Evolutionary conservation across 2,113 vertebrate species (phyloP).

Genomic region (Apteryx owenii): DNA sequence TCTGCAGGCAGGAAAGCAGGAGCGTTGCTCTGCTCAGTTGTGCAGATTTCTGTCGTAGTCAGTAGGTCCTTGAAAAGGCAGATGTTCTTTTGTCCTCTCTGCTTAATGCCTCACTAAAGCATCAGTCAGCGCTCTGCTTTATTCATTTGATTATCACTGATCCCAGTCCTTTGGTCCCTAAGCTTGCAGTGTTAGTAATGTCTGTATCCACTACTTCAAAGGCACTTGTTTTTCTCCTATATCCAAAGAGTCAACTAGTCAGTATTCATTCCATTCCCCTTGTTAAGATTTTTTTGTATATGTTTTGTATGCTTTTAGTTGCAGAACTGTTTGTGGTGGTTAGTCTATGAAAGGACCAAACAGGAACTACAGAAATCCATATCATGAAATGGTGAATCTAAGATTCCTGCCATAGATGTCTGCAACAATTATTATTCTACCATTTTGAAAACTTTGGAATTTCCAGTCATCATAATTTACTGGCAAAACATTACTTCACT

Average conservation of each 20-base stretch:
- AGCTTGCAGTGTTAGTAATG: slow-evolving; percentile 44
- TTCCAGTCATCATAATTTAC: neutral
- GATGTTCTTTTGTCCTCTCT: slow-evolving; percentile 27
- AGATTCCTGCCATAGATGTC: neutral
- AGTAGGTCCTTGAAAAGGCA: slow-evolving; percentile 36
- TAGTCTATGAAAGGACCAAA: neutral
- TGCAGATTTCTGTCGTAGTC: neutral
- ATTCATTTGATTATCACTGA: neutral
- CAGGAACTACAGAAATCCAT: neutral
- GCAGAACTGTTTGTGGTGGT: neutral
- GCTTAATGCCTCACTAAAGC: slow-evolving; percentile 6
- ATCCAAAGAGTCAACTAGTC: neutral
- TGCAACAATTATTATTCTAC: neutral
- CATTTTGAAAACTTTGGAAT: neutral
- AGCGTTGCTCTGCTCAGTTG: neutral
- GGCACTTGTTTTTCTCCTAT: neutral
- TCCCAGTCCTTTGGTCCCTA: slow-evolving; percentile 42
- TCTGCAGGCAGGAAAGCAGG: fast-evolving
- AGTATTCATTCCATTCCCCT: neutral
- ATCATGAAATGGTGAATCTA: neutral
- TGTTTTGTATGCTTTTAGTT: neutral
- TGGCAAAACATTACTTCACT: neutral
- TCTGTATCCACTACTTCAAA: slow-evolving; percentile 30
- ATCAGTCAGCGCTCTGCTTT: slow-evolving; percentile 40
- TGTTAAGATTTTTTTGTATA: neutral